A percentile compares a stretch with the other conserved stretches of the same genome.
Evolutionary conservation across 2,797 vertebrate species (phyloP).

Genomic region (Platyrinchus mystaceus): DNA sequence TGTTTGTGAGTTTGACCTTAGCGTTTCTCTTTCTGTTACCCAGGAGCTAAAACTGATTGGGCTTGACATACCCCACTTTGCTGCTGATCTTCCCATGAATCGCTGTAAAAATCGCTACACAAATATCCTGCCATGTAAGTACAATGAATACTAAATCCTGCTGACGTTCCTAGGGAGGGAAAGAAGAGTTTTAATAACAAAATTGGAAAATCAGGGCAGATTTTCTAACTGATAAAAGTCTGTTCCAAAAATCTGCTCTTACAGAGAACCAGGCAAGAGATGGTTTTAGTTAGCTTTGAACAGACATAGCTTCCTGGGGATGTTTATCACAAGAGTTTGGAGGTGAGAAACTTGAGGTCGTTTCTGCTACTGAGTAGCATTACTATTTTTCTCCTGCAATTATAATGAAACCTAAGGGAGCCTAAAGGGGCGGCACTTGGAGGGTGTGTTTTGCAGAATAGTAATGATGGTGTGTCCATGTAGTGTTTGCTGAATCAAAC

Average conservation of each 20-base stretch:
- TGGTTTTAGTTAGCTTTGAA: not conserved
- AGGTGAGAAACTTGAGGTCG: not conserved
- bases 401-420: not conserved
- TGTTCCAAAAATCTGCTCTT: not conserved
- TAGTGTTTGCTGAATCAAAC: not conserved
- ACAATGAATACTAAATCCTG: not conserved
- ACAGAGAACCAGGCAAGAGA: not conserved
- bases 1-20: not conserved
- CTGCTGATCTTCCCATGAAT: constrained; percentile 92
- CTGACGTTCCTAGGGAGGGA: not conserved
- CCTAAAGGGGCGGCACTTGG: not conserved
- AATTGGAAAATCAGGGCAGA: not conserved
- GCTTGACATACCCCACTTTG: constrained; percentile 89
- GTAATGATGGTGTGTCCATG: not conserved
- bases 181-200: not conserved
- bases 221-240: not conserved
- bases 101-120: constrained; percentile 98
- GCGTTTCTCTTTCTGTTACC: not conserved
- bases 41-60: constrained; percentile 94
- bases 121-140: constrained; percentile 96
- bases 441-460: not conserved
- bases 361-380: not conserved
- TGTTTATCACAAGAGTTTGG: not conserved
- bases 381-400: not conserved
- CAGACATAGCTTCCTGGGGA: not conserved